A percentile compares a stretch with the other conserved stretches of the same genome.
These are phyloP conservation scores for Clarias macrocephalus DNA, from an alignment of 2,113 vertebrate species.

Conservation along the genomic window DNA sequence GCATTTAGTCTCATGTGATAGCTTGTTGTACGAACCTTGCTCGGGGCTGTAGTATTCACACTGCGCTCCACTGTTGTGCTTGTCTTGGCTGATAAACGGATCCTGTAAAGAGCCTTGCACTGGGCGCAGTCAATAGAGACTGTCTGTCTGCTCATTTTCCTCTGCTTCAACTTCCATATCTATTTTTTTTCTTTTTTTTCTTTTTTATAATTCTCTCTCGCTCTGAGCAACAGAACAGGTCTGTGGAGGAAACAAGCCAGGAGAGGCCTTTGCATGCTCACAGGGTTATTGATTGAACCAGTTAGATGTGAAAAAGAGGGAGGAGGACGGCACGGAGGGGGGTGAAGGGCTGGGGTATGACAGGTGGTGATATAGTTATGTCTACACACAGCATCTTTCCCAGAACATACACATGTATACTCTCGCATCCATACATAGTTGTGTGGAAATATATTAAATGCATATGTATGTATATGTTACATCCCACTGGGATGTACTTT, in stretches of 20 bases:
- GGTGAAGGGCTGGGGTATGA: background rate
- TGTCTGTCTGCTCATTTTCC: conserved; percentile 36
- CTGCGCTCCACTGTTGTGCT: conserved; percentile 53
- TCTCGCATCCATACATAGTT: background rate
- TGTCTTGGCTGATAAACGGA: conserved; percentile 64
- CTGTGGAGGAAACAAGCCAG: conserved; percentile 29
- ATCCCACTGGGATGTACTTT: background rate
- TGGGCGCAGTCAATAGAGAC: conserved; percentile 58
- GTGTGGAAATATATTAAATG: background rate
- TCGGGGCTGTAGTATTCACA: conserved; percentile 30
- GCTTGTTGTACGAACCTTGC: conserved; percentile 6
- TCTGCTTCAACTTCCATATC: conserved; percentile 18
- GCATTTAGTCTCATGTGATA: conserved; percentile 3
- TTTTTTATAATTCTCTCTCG: conserved; percentile 30
- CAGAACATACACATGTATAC: background rate
- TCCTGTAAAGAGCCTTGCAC: conserved; percentile 63
- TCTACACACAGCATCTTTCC: background rate
- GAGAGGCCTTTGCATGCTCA: conserved; percentile 35
- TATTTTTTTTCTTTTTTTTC: conserved; percentile 36
- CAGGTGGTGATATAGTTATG: conserved; percentile 24
- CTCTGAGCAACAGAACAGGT: conserved; percentile 58
- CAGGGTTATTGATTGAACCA: conserved; percentile 39
- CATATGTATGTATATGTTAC: background rate
- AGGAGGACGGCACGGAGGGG: background rate
- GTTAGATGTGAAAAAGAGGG: conserved; percentile 21